Percentiles rank a stretch among this genome's conserved stretches.
Evolutionary conservation across 2,113 vertebrate genomes (phyloP).

Genomic region (Sisor rabdophorus): DNA sequence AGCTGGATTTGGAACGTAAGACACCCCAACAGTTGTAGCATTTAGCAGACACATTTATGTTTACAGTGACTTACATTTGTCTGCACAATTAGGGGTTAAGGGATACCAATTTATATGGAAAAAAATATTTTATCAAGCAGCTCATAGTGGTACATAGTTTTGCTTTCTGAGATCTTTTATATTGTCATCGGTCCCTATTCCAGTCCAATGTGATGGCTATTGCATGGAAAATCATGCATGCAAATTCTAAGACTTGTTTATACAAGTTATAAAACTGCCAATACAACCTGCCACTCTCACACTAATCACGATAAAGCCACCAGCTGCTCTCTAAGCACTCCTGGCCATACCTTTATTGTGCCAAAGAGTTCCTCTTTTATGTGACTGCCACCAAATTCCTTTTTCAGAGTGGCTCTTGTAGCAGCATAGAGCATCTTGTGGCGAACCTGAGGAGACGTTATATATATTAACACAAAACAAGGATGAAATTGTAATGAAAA

Average conservation of each 20-base stretch:
- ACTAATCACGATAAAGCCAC: background rate
- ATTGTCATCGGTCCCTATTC: background rate
- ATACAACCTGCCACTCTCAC: background rate
- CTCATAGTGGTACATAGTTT: too few relatives aligned
- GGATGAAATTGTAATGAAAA: too few relatives aligned
- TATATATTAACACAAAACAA: too few relatives aligned
- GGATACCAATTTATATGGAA: too few relatives aligned
- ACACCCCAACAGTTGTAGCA: too few relatives aligned
- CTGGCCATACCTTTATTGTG: conserved; percentile 71
- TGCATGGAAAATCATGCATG: background rate
- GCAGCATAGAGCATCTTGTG: conserved; percentile 90
- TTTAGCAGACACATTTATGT: too few relatives aligned
- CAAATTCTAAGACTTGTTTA: background rate
- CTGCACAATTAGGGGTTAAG: too few relatives aligned
- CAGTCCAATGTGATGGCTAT: background rate
- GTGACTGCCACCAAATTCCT: conserved; percentile 85
- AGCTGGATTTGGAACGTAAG: too few relatives aligned
- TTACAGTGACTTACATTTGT: too few relatives aligned
- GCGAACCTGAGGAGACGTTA: conserved; percentile 67
- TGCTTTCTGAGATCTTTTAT: too few relatives aligned
- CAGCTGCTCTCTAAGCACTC: background rate
- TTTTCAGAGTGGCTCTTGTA: conserved; percentile 83
- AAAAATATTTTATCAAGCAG: too few relatives aligned
- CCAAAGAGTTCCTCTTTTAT: conserved; percentile 90
- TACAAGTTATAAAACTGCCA: too few relatives aligned